These are phyloP conservation scores for Benitochromis conjunctus DNA, from an alignment of 2,113 vertebrate genomes.

Conservation along the genomic window DNA sequence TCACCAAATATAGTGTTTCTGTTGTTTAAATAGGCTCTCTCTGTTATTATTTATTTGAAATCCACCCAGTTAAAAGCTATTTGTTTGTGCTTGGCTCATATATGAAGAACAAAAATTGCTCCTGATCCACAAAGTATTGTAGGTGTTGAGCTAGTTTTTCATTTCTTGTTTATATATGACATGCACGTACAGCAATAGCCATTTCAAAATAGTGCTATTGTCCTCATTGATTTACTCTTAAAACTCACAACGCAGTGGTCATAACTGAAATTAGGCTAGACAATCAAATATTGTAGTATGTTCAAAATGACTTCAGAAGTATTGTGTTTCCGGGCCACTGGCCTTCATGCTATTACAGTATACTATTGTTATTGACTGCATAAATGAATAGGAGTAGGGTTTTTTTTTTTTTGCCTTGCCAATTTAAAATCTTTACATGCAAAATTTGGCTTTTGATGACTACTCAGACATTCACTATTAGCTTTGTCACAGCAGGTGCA, in stretches of 20 bases:
- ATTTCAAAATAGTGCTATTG: not conserved
- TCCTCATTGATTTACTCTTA: fast-evolving
- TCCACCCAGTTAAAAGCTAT: not conserved
- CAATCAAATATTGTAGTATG: fast-evolving
- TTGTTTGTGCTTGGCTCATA: not conserved
- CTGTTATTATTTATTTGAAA: not conserved
- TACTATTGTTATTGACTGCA: fast-evolving
- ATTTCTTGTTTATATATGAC: fast-evolving
- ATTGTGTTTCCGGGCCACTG: not conserved
- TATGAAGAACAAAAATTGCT: fast-evolving
- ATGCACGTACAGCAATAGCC: fast-evolving
- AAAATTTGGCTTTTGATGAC: fast-evolving
- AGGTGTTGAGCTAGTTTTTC: not conserved
- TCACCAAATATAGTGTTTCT: not conserved
- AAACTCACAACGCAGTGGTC: not conserved
- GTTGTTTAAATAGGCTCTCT: not conserved
- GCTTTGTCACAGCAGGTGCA: fast-evolving
- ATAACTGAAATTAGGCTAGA: not conserved
- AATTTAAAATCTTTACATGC: fast-evolving
- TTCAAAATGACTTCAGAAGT: not conserved
- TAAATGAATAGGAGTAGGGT: fast-evolving
- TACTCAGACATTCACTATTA: fast-evolving
- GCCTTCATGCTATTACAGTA: fast-evolving
- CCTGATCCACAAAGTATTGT: not conserved
- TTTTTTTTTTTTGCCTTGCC: not conserved